Conservation (phyloP, 2,888 invertebrate genomes). For the Ypsolopha sequella region DNA sequence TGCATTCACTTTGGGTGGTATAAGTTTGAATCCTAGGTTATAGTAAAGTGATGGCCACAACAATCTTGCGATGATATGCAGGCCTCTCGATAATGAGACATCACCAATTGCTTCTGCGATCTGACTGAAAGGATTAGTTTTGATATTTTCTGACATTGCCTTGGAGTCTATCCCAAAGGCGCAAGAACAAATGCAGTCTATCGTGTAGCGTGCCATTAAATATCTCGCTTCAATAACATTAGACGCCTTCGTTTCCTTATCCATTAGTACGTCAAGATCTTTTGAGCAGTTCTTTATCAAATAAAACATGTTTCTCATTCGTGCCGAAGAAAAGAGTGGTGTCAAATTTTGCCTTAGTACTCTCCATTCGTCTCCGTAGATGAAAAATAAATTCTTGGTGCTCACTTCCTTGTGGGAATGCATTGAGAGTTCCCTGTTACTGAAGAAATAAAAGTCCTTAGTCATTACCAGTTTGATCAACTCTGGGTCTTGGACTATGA, state of each 20-base stretch:
- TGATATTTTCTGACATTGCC: slow-evolving; percentile 1
- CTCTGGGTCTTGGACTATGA: slow-evolving; percentile 16
- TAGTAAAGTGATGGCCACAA: slow-evolving; percentile 1
- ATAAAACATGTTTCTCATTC: slow-evolving; percentile 17
- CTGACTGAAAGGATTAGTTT: slow-evolving; percentile 2
- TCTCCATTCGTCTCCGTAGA: slow-evolving; percentile 14
- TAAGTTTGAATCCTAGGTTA: background rate
- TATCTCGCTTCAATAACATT: background rate
- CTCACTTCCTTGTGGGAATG: slow-evolving; percentile 9
- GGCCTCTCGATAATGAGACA: background rate
- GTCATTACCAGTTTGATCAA: slow-evolving; percentile 13
- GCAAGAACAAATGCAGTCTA: slow-evolving; percentile 5
- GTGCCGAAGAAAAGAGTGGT: slow-evolving; percentile 15
- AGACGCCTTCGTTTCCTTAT: background rate
- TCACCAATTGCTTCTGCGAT: background rate
- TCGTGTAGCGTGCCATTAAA: slow-evolving; percentile 7
- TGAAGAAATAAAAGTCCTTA: slow-evolving; percentile 18
- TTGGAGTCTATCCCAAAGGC: slow-evolving; percentile 7
- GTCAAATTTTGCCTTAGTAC: slow-evolving; percentile 16
- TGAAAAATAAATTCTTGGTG: slow-evolving; percentile 10
- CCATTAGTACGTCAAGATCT: slow-evolving; percentile 11
- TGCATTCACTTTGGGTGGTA: slow-evolving; percentile 2
- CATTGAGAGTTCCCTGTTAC: slow-evolving; percentile 13
- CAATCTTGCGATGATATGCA: background rate
- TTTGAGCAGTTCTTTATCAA: slow-evolving; percentile 15